Evolutionary conservation across 2,113 vertebrate genomes (phyloP), one percentile per base, ranked within the genome.

Genomic region (Oreochromis spilurus): DNA sequence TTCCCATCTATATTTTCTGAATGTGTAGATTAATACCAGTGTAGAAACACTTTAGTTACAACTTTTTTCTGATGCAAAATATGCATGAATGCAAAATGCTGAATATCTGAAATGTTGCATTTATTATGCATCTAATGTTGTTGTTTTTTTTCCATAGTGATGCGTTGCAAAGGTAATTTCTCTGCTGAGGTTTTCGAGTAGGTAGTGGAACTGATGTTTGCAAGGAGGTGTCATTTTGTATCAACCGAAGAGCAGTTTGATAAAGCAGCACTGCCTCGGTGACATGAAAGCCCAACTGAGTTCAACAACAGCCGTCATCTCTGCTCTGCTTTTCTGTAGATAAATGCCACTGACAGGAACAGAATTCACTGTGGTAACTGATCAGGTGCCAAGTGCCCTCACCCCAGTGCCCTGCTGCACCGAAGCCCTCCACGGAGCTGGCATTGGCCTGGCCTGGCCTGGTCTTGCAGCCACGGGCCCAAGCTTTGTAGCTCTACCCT

Each of bases 301-400:
- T 89, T 87, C 85, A 88, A 89, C 88, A 92, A 84, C 91, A 87
- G 87, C 79, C 81, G 83, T 91, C 86, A 88, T 92, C 90, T 85
- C 83, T 89, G 85, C 85, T 91, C 82, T 87, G 88, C 79, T 91
- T 93, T 90, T 81, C 90, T 90, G 82, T 14, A 62, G 87, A 90
- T 90, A 92, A 93, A 94, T 91, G 89, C 87, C 93, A 90, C 52
- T 85, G 95, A 95, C 93, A 93, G 91, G 80, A 89, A 92, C 84
- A 93, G 90, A 94, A 94, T 93, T 94, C 84, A 75, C 91, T 92
- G 90, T 93, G 93, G 90, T 87, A 92, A 95, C 89, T 92, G 91
- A 95, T 95, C 91, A 89, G 92, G 90, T 92, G 90, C 94, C 94
- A 95, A 89, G 91, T 45, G 83, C 79, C 86, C 87, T 86, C 82